Base-by-base conservation (phyloP, 2,888 invertebrate genomes). In the Callinectes sapidus region DNA sequence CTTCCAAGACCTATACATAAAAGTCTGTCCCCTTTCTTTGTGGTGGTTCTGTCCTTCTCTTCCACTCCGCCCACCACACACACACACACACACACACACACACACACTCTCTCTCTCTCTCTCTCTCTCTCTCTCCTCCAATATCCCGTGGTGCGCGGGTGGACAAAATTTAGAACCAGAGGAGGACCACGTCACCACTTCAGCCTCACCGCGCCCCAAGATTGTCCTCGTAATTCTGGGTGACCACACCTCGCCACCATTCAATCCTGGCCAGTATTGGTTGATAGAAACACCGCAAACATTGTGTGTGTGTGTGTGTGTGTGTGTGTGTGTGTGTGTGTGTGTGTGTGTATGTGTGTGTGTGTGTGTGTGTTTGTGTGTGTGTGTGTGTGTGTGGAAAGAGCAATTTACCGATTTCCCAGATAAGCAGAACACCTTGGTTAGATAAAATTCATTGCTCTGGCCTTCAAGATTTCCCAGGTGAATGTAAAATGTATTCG, bases 71-170 rank as follows among this genome's bases (percentile, higher is more conserved):
- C n/a, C n/a, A n/a, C n/a, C 66, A 23, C 66, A 23, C 71, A 28
- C 71, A 28, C 71, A 28, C 61, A 18, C 61, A 18, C 61, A n/a
- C n/a, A n/a, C 66, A 23, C 66, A 23, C 71, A 28, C 71, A 28
- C 71, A 28, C 61, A 18, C 61, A 18, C 61, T 61, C 61, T 61
- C 61, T 61, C 61, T 61, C 61, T 61, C 61, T 61, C 61, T 61
- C 61, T 61, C 61, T 61, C 61, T 61, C 61, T 61, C 61, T 61
- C 71, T 71, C n/a, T 81, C 32, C 81, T 81, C 35, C 81, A 71
- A 71, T 71, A 71, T 71, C 71, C 71, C 23, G 71, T 71, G n/a
- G 71, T 71, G 71, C 10, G 71, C 28, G 71, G 28, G 71, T 71
- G 16, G n/a, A 18, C 71, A 28, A 71, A 71, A 71, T 71, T 23